Conservation (phyloP, 2,888 invertebrate genomes). For the Epicampocera succincta region DNA sequence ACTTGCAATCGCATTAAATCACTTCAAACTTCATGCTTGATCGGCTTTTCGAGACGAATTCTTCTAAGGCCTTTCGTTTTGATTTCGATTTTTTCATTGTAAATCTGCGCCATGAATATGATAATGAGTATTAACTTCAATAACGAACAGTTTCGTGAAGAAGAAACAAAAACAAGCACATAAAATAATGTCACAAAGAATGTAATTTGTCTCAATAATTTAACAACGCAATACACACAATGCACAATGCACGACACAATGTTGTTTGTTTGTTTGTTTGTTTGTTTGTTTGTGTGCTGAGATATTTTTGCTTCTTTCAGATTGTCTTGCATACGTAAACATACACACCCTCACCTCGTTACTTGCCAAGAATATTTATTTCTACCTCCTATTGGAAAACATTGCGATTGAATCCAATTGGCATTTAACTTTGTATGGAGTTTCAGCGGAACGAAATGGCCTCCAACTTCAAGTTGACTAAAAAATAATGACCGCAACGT, state of each 20-base stretch:
- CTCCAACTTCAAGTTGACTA: slow-evolving; percentile 14
- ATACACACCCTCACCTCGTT: not conserved
- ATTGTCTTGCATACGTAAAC: not conserved
- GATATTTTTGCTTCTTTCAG: too few species aligned
- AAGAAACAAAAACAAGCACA: not conserved
- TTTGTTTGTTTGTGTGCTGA: too few species aligned
- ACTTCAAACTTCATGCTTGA: slow-evolving; percentile 62
- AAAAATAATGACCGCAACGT: slow-evolving; percentile 14
- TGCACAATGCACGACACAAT: slow-evolving; percentile 10
- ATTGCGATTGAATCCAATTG: not conserved
- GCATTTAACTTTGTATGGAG: too few species aligned
- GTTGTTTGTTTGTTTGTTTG: not conserved
- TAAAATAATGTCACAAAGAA: slow-evolving; percentile 31
- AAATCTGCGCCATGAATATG: slow-evolving; percentile 51
- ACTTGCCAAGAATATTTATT: slow-evolving; percentile 29
- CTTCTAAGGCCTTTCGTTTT: slow-evolving; percentile 51
- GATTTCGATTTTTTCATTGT: slow-evolving; percentile 33
- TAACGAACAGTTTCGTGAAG: slow-evolving; percentile 27
- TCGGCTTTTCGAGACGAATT: slow-evolving; percentile 58
- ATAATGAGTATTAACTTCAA: slow-evolving; percentile 40
- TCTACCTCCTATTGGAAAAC: not conserved
- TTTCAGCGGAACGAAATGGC: too few species aligned
- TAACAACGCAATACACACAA: slow-evolving; percentile 11
- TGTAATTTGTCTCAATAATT: slow-evolving; percentile 49
- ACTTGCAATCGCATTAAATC: slow-evolving; percentile 48